Base-by-base conservation (phyloP, 2,888 invertebrate species). In the Stramonita haemastoma region DNA sequence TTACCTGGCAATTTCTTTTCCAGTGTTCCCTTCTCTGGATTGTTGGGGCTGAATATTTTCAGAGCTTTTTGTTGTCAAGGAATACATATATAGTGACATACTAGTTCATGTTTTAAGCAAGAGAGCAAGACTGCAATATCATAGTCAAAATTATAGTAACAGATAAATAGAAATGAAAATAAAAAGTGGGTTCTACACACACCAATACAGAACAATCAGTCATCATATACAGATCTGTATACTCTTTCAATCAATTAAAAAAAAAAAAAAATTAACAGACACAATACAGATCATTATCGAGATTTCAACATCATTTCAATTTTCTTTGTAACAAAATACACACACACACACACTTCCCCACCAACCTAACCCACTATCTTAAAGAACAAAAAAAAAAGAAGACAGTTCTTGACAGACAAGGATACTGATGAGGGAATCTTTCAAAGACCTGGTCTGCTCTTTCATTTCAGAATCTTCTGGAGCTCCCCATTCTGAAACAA, bases 401-500 rank as follows among this genome's bases (percentile, higher is more conserved):
- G n/a, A n/a, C n/a, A n/a, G n/a, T n/a, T 46, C 46, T 46, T 46
- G 46, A n/a, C 36, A 15, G 5, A 19, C 89, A 92, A 93, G 91
- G 93, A 93, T 93, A 96, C 96, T 93, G 87, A 98, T 97, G 34
- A 98, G 96, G 93, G 97, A 97, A 46, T 97, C 97, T 92, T 97
- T 97, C 91, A 98, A 97, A 0, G 97, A 97, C 92, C 96, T 97
- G 0, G 96, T 96, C 93, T 97, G 96, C 86, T 93, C 95, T 92
- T 96, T 96, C 87, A 98, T 96, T 92, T 98, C 97, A 87, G 97
- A 97, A 96, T 97, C 97, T 93, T 98, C 98, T 17, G 98, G 97
- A 29, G 97, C 97, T 90, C 98, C 98, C 96, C 98, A 97, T 96
- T 97, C 98, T 98, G 96, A 86, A 96, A 96, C 90, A 89, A n/a